phyloP scores from a whole-genome alignment of 1,140 invertebrate genomes.

The Monomorium pharaonis region DNA sequence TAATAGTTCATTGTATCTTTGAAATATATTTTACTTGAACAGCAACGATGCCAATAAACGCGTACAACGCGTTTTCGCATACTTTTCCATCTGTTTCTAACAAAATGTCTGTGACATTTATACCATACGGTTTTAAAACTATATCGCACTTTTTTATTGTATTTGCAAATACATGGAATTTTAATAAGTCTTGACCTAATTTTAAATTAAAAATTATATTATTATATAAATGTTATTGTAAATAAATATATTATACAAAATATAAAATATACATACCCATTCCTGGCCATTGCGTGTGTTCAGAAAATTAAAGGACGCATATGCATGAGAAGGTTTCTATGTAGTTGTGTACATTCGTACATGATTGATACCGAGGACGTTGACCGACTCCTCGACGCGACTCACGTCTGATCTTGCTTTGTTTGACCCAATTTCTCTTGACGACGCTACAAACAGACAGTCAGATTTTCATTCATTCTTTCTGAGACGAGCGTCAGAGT shows the following conservation, averaged over 20 bases:
- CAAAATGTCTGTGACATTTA: not conserved
- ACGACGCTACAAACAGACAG: too few species aligned
- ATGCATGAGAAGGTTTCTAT: too few species aligned
- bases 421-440: too few species aligned
- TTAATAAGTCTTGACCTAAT: not conserved
- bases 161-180: conserved; percentile 84
- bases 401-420: too few species aligned
- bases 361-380: too few species aligned
- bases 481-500: too few species aligned
- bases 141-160: conserved; percentile 92
- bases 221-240: conserved; percentile 67
- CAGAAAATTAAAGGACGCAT: too few species aligned
- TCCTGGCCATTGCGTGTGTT: too few species aligned
- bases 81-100: not conserved
- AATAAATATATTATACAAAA: conserved; percentile 31
- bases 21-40: conserved; percentile 70
- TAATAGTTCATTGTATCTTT: conserved; percentile 74
- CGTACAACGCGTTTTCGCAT: not conserved
- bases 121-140: conserved; percentile 92
- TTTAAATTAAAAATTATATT: not conserved
- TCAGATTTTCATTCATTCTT: too few species aligned
- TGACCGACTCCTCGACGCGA: too few species aligned
- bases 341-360: too few species aligned
- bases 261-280: too few species aligned
- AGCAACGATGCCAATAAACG: not conserved